These are phyloP conservation scores for Condylura cristata DNA, from an alignment of 2,113 vertebrate species.

Conservation along the genomic window DNA sequence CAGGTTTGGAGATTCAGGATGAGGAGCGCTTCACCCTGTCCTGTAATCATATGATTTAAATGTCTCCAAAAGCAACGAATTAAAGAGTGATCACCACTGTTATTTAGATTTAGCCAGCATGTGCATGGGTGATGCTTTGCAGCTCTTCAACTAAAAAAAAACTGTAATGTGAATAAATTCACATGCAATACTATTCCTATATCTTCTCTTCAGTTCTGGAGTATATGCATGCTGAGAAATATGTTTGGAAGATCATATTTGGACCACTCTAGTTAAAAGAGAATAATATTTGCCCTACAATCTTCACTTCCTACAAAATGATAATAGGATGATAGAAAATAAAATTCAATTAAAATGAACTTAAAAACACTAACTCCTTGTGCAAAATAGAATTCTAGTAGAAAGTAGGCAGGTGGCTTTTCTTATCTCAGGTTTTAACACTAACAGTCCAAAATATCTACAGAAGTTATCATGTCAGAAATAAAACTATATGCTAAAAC, in stretches of 20 bases:
- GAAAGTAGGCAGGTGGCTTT: constrained; percentile 46
- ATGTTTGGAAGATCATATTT: background rate
- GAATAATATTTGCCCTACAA: constrained; percentile 21
- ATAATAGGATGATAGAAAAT: constrained; percentile 12
- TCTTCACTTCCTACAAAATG: background rate
- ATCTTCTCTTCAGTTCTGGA: background rate
- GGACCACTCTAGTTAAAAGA: background rate
- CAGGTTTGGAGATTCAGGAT: too few relatives aligned
- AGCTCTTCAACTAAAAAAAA: background rate
- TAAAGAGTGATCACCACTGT: background rate
- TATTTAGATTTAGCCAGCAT: background rate
- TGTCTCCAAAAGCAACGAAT: background rate
- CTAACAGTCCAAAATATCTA: constrained; percentile 35
- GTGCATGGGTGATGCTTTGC: background rate
- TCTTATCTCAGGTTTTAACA: constrained; percentile 59
- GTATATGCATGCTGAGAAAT: background rate
- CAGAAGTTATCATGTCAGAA: constrained; percentile 55
- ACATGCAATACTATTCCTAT: background rate
- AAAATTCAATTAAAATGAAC: constrained; percentile 46
- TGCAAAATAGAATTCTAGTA: constrained; percentile 45
- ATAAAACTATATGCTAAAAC: constrained; percentile 50
- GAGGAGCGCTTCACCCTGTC: too few relatives aligned
- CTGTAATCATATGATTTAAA: background rate
- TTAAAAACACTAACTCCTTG: constrained; percentile 43
- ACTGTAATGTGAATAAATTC: background rate